Conservation (phyloP, 2,888 invertebrate genomes). For the Lithophane semibrunnea region DNA sequence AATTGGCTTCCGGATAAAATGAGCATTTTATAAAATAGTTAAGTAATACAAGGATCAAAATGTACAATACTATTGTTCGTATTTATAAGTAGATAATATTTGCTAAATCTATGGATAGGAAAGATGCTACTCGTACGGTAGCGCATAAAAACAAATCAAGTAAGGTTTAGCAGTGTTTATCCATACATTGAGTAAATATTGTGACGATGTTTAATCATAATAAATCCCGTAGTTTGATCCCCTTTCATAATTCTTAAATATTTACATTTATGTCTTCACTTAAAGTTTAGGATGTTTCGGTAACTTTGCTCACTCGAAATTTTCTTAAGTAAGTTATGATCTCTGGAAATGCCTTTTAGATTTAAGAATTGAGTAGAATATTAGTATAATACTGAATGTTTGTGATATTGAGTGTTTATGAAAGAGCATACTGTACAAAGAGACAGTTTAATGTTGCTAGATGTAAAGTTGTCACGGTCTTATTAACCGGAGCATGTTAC, state of each 20-base stretch:
- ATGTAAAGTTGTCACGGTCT: conserved; percentile 45
- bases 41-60: conserved; percentile 32
- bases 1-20: conserved; percentile 47
- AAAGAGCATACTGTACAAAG: conserved; percentile 49
- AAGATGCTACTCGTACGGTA: background rate
- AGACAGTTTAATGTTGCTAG: conserved; percentile 49
- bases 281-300: conserved; percentile 35
- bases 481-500: conserved; percentile 54
- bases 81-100: conserved; percentile 8
- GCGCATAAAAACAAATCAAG: conserved; percentile 13
- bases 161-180: conserved; percentile 9
- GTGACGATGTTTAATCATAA: conserved; percentile 20
- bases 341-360: conserved; percentile 86
- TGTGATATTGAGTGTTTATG: conserved; percentile 78
- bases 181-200: conserved; percentile 16
- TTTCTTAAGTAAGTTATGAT: conserved; percentile 76
- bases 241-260: conserved; percentile 35
- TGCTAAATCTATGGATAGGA: conserved; percentile 24
- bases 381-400: conserved; percentile 76
- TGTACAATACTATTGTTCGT: conserved; percentile 43
- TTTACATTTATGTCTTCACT: conserved; percentile 35
- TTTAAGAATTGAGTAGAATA: conserved; percentile 73
- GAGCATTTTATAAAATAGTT: conserved; percentile 25
- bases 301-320: conserved; percentile 67
- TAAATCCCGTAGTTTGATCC: conserved; percentile 18